Evolutionary conservation across 2,888 invertebrate species (phyloP).

Genomic region (Drosophila kuntzei): DNA sequence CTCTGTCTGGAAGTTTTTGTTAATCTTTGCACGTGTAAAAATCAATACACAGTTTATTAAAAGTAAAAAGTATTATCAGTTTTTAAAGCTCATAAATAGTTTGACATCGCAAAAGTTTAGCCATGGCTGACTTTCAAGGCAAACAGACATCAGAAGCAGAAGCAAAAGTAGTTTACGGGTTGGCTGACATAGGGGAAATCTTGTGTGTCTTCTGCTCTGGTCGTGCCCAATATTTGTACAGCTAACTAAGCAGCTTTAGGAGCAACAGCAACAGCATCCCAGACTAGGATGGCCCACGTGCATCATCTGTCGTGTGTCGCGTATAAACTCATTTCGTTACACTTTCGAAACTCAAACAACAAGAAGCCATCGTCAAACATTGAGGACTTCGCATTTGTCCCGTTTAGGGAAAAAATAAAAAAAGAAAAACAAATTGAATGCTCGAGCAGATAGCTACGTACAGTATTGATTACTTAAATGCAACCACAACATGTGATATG

Average conservation of each 20-base stretch:
- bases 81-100: slow-evolving; percentile 14
- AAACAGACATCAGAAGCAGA: slow-evolving; percentile 17
- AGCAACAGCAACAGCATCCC: slow-evolving; percentile 7
- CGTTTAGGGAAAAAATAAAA: slow-evolving; percentile 15
- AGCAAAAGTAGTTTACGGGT: slow-evolving; percentile 30
- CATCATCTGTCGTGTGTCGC: slow-evolving; percentile 34
- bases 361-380: slow-evolving; percentile 24
- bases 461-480: slow-evolving; percentile 50
- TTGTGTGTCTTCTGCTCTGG: slow-evolving; percentile 49
- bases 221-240: slow-evolving; percentile 57
- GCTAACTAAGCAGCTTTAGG: slow-evolving; percentile 54
- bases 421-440: slow-evolving; percentile 39
- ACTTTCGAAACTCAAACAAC: slow-evolving; percentile 57
- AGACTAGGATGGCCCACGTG: slow-evolving; percentile 5
- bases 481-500: slow-evolving; percentile 6
- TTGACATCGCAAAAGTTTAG: slow-evolving; percentile 12
- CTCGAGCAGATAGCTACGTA: slow-evolving; percentile 35
- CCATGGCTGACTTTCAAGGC: slow-evolving; percentile 13
- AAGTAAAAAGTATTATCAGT: neutral
- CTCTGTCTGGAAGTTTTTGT: no score
- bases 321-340: slow-evolving; percentile 52
- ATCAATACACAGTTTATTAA: neutral
- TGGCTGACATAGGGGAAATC: slow-evolving; percentile 45
- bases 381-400: slow-evolving; percentile 33
- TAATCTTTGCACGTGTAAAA: neutral